These are phyloP conservation scores for Crenuchus spilurus DNA, from an alignment of 2,797 vertebrate genomes.

Conservation along the genomic window DNA sequence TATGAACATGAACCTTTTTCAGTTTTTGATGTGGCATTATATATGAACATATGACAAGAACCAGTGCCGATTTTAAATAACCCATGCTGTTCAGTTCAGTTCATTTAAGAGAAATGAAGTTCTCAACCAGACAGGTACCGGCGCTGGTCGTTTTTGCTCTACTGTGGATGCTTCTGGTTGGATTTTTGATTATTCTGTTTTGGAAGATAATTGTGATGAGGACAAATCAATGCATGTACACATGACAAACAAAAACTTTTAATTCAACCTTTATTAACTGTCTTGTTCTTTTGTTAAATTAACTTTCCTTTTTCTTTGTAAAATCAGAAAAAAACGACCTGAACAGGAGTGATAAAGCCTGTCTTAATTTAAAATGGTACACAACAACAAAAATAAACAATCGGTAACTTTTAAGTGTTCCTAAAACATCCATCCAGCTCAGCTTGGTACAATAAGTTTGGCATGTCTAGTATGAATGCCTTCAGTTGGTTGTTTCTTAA, in stretches of 20 bases:
- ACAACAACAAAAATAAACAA: constrained; percentile 73
- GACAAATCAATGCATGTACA: constrained; percentile 14
- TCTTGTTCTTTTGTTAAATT: constrained; percentile 85
- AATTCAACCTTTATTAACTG: constrained; percentile 84
- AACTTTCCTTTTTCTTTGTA: constrained; percentile 78
- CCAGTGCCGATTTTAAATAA: no score
- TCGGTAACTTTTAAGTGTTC: constrained; percentile 82
- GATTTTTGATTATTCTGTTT: not conserved
- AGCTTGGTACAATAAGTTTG: constrained; percentile 80
- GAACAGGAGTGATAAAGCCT: constrained; percentile 85
- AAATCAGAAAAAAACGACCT: constrained; percentile 81
- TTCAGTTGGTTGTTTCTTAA: constrained; percentile 78
- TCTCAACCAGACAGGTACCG: no score
- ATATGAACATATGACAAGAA: no score
- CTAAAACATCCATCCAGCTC: constrained; percentile 84
- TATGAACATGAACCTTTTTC: no score
- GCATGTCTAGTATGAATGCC: constrained; percentile 80
- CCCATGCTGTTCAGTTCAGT: no score
- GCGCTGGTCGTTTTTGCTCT: no score
- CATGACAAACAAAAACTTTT: constrained; percentile 55
- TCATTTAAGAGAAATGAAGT: no score
- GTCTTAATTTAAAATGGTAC: constrained; percentile 84
- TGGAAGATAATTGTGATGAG: not conserved
- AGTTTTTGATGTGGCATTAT: no score
- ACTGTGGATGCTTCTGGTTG: no score